Base-by-base conservation (phyloP, 2,888 invertebrate genomes). In the Cataglyphis albicans region DNA sequence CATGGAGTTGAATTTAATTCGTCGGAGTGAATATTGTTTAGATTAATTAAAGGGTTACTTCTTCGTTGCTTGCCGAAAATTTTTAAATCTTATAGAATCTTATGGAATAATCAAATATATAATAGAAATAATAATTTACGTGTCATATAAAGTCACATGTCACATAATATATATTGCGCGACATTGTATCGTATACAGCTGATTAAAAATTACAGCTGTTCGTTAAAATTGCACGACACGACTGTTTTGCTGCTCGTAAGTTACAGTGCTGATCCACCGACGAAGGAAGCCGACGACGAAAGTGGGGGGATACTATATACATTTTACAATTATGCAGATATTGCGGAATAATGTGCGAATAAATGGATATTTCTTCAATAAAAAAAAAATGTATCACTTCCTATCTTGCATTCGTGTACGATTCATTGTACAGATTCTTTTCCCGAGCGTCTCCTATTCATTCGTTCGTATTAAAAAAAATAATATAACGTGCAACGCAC, bases 161-260 rank as follows among this genome's bases (percentile, higher is more conserved):
- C 38, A 67, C n/a, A 21, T 21, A n/a, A n/a, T 3, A 32, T 4
- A 48, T 35, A 38, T 35, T 29, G n/a, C 52, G 52, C 41, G 38
- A 35, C 38, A 55, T 76, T 15, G n/a, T 18, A 21, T 70, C 25
- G 29, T 38, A n/a, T 38, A n/a, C 15, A 65, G 25, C 18, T 21
- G 21, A 38, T 82, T n/a, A 44, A 81, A 70, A 82, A 63, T 82
- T 76, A 29, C 63, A 86, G 64, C 61, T 86, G 88, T 89, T 84
- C 76, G 85, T 84, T 84, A 86, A 88, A 91, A 91, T 82, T 88
- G 82, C 88, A 83, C 87, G 84, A 67, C 52, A 52, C 84, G 91
- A 90, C 90, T 90, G 90, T 91, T 91, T 90, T 86, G 87, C 85
- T 76, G 82, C 83, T 74, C 18, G 85, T 84, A 73, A 57, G 82